Percentiles rank a stretch among this genome's conserved stretches.
Evolutionary conservation across 2,113 vertebrate species (phyloP).

Genomic region (Balaenoptera acutorostrata): DNA sequence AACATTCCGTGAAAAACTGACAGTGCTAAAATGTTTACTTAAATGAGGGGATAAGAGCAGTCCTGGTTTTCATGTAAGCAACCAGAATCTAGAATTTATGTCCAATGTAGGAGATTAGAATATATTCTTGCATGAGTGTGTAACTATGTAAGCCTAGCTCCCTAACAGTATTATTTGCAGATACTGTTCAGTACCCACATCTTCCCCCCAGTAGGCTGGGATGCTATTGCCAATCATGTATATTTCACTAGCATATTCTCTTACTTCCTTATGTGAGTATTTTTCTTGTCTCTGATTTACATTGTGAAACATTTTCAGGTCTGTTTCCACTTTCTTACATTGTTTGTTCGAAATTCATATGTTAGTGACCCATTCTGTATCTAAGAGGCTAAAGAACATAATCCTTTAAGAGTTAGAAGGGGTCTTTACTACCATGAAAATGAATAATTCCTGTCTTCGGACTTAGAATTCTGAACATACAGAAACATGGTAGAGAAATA

Average conservation of each 20-base stretch:
- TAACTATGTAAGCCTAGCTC: background rate
- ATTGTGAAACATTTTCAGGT: background rate
- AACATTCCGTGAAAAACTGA: background rate
- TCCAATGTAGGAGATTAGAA: background rate
- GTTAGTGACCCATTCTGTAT: background rate
- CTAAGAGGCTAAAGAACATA: background rate
- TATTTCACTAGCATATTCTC: conserved; percentile 17
- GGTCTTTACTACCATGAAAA: background rate
- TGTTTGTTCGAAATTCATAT: conserved; percentile 9
- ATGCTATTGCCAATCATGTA: background rate
- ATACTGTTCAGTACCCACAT: background rate
- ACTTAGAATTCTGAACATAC: background rate
- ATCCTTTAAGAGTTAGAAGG: background rate
- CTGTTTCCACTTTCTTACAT: background rate
- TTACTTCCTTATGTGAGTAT: background rate
- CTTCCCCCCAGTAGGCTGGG: background rate
- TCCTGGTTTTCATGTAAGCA: background rate
- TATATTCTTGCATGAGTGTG: background rate
- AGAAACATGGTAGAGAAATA: background rate
- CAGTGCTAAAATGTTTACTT: background rate
- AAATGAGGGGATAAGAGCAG: background rate
- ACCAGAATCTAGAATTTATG: background rate
- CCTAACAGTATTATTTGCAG: background rate
- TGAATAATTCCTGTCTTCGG: background rate
- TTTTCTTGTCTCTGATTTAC: conserved; percentile 29